phyloP scores from a whole-genome alignment of 1,140 invertebrate genomes.

The Orussus abietinus region DNA sequence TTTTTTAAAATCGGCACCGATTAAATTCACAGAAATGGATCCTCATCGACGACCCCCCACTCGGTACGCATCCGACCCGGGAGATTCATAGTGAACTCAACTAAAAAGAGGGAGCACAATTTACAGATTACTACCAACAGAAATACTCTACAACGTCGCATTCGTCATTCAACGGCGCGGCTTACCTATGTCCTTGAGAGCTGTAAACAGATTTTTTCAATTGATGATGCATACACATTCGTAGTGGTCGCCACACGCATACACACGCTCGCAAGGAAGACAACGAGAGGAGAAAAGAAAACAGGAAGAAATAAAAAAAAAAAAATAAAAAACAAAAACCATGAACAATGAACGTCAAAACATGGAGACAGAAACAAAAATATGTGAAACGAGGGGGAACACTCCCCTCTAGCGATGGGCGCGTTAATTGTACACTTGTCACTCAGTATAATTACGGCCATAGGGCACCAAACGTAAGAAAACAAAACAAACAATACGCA shows the following conservation, averaged over 20 bases:
- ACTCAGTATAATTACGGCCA: slow-evolving; percentile 23
- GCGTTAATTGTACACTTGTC: slow-evolving; percentile 20
- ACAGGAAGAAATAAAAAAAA: slow-evolving; percentile 28
- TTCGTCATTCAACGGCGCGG: slow-evolving; percentile 42
- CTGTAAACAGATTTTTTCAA: slow-evolving; percentile 48
- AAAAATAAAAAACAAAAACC: slow-evolving; percentile 12
- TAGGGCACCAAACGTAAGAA: slow-evolving; percentile 27
- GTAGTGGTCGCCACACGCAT: slow-evolving; percentile 6
- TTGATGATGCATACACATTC: slow-evolving; percentile 32
- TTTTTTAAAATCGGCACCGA: too few relatives aligned
- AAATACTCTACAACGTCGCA: slow-evolving; percentile 39
- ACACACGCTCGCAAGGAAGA: slow-evolving; percentile 6
- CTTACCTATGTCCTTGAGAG: slow-evolving; percentile 54
- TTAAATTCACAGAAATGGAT: too few relatives aligned
- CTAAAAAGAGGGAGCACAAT: slow-evolving; percentile 24
- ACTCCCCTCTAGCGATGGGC: slow-evolving; percentile 16
- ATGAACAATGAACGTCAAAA: neutral
- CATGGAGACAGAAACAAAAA: slow-evolving; percentile 16
- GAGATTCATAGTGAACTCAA: too few relatives aligned
- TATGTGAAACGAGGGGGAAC: slow-evolving; percentile 19
- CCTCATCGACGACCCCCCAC: too few relatives aligned
- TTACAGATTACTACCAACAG: slow-evolving; percentile 28
- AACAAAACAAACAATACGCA: slow-evolving; percentile 40
- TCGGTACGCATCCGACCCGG: too few relatives aligned
- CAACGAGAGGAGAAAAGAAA: slow-evolving; percentile 19